Evolutionary conservation across 2,797 vertebrate genomes (phyloP), one percentile per base, ranked within the genome.

Genomic region (Halcyon leucocephala): DNA sequence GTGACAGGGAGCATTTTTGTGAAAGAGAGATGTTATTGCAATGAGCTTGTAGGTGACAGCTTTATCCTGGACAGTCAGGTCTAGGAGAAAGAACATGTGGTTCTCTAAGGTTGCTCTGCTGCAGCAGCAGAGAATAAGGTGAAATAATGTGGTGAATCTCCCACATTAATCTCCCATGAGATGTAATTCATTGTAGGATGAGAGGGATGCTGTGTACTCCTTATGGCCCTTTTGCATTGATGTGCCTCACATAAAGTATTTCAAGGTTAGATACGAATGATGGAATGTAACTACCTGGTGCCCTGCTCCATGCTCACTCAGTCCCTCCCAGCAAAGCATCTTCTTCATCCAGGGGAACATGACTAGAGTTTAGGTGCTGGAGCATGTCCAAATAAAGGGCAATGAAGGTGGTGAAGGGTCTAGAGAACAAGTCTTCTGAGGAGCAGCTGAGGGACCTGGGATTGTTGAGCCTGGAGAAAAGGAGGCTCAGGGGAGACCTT

Each of bases 1-100:
- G 72, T 80, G 82, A 95, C 87, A 92, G 49, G 54, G 51, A 89
- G 71, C 44, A 33, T 82, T 95, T 89, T 62, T 54, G 78, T 67
- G 86, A 85, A 39, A 86, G 82, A 86, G 78, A 90, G 60, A 55
- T 55, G 61, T 86, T 90, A 76, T 26, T 93, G 52, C 93, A 80
- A 6, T 70, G 71, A 93, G 61, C 44, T 89, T 86, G 48, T 31
- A 80, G 62, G 81, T 93, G 55, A 82, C 79, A 84, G 48, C 76
- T 93, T 90, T 82, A 72, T 90, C 58, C 62, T 48, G 65, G 87
- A 58, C 65, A 48, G n/a, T 48, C 29, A 71, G 37, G 42, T 78
- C 44, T 28, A 20, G 62, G 29, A 69, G 49, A 61, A 90, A 61
- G 26, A 65, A 29, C 54, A 9, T 14, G 54, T 89, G 64, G 15